phyloP scores from a whole-genome alignment of 2,888 invertebrate species.

The Gari tellinella region DNA sequence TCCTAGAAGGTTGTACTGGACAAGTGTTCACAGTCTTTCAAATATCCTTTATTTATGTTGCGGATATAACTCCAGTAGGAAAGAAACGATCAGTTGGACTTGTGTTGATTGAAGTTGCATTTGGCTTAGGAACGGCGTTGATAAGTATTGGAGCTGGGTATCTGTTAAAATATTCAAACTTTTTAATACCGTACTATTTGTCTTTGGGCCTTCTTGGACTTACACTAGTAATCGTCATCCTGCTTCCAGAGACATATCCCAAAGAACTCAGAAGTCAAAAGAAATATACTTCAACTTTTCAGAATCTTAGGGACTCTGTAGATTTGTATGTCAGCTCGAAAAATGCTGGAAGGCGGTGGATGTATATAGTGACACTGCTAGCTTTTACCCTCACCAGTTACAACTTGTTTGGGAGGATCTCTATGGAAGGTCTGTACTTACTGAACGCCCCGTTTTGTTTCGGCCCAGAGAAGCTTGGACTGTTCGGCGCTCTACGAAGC shows the following conservation, averaged over 20 bases:
- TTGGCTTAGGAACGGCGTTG: conserved; percentile 44
- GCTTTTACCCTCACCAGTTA: conserved; percentile 38
- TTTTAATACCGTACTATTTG: conserved; percentile 35
- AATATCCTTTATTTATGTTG: conserved; percentile 42
- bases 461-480: conserved; percentile 59
- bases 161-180: conserved; percentile 40
- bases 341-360: conserved; percentile 41
- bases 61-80: conserved; percentile 57
- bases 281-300: conserved; percentile 22
- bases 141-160: conserved; percentile 52
- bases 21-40: conserved; percentile 45
- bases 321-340: conserved; percentile 48
- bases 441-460: conserved; percentile 65
- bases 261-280: conserved; percentile 18
- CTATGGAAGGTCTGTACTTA: conserved; percentile 58
- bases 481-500: conserved; percentile 41
- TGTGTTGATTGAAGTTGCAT: conserved; percentile 44
- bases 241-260: conserved; percentile 49
- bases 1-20: conserved; percentile 60
- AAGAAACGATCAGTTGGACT: conserved; percentile 54
- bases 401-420: conserved; percentile 32
- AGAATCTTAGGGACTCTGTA: conserved; percentile 45
- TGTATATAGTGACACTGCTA: conserved; percentile 37
- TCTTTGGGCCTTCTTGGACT: conserved; percentile 18
- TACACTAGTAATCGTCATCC: conserved; percentile 36